These are phyloP conservation scores for Himalopsyche anomala DNA, from an alignment of 2,888 invertebrate species.

Conservation along the genomic window DNA sequence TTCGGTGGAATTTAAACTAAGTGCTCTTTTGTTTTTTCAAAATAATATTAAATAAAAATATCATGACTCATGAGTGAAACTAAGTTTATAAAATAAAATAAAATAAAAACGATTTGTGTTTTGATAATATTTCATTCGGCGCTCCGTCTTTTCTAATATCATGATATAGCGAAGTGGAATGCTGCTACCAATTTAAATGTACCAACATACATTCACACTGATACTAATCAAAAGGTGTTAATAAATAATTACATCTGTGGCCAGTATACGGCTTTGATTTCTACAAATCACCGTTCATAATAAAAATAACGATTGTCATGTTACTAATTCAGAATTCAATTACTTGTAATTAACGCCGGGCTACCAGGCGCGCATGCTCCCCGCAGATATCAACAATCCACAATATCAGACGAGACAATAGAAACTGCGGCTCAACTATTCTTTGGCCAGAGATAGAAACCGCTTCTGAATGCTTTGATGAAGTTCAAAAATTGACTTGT, in stretches of 20 bases:
- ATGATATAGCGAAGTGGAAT: too few relatives aligned
- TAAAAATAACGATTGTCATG: slow-evolving; percentile 79
- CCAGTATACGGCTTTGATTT: neutral
- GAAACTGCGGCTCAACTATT: slow-evolving; percentile 41
- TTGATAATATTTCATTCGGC: too few relatives aligned
- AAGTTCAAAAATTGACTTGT: slow-evolving; percentile 21
- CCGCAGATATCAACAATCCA: slow-evolving; percentile 27
- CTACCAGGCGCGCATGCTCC: slow-evolving; percentile 71
- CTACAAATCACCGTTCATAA: slow-evolving; percentile 14
- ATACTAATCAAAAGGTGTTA: slow-evolving; percentile 34
- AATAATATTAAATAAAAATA: too few relatives aligned
- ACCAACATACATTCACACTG: neutral
- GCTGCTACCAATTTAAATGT: slow-evolving; percentile 1
- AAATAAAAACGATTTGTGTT: too few relatives aligned
- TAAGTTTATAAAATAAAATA: too few relatives aligned
- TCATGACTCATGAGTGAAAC: too few relatives aligned
- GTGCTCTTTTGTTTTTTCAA: too few relatives aligned
- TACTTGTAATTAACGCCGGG: slow-evolving; percentile 79
- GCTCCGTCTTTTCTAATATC: too few relatives aligned
- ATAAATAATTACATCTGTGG: neutral
- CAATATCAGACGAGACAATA: slow-evolving; percentile 50
- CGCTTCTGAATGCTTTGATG: slow-evolving; percentile 37
- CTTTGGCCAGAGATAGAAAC: slow-evolving; percentile 48
- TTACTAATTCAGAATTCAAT: slow-evolving; percentile 82
- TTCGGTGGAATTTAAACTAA: too few relatives aligned